Percentiles rank a stretch among this genome's conserved stretches.
phyloP scores from a whole-genome alignment of 2,797 vertebrate genomes.

The Pteropus rufus region DNA sequence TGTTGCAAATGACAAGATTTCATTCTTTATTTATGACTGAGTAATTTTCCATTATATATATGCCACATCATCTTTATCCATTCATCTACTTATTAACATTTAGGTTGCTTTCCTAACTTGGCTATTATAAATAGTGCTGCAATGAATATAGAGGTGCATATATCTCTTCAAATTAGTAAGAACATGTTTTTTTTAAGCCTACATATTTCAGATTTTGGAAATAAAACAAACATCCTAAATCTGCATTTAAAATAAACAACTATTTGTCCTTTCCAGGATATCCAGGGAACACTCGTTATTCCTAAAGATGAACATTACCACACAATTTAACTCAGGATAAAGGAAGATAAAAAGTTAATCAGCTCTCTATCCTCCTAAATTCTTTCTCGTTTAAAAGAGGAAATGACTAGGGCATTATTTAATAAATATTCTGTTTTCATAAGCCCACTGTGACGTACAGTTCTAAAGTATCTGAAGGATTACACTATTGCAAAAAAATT shows the following conservation, averaged over 20 bases:
- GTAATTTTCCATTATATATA: neutral
- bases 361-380: neutral
- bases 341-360: neutral
- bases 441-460: no score
- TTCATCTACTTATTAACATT: no score
- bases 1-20: neutral
- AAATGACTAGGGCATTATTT: neutral
- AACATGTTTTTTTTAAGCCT: neutral
- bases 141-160: neutral
- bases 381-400: constrained; percentile 5
- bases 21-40: neutral
- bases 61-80: no score
- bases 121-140: neutral
- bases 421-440: constrained; percentile 21
- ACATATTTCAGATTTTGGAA: constrained; percentile 24
- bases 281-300: constrained; percentile 58
- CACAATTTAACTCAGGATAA: neutral
- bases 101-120: neutral
- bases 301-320: constrained; percentile 32
- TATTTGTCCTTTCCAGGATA: constrained; percentile 16
- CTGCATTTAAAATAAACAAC: constrained; percentile 36
- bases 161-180: neutral
- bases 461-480: neutral
- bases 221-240: constrained; percentile 46
- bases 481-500: constrained; percentile 15